Evolutionary conservation across 2,113 vertebrate genomes (phyloP).

Genomic region (Rhinoderma darwinii): DNA sequence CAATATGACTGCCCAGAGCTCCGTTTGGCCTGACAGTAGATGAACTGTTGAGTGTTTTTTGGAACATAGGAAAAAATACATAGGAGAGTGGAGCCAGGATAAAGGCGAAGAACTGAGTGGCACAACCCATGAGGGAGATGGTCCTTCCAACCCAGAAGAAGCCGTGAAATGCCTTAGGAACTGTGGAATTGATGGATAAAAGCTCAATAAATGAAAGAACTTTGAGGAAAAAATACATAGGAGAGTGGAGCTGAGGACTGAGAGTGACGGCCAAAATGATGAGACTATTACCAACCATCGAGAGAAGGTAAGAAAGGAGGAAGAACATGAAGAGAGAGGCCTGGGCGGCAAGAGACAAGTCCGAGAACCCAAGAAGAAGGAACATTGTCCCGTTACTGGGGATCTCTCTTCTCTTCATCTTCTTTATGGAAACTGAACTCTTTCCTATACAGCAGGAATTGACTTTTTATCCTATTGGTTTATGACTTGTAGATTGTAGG

Average conservation of each 20-base stretch:
- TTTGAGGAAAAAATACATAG: slow-evolving; percentile 52
- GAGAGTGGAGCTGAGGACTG: slow-evolving; percentile 15
- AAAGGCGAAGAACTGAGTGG: slow-evolving; percentile 58
- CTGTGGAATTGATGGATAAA: slow-evolving; percentile 1
- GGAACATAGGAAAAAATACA: too few species aligned
- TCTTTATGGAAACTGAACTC: too few species aligned
- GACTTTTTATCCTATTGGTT: too few species aligned
- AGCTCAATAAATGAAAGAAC: slow-evolving; percentile 29
- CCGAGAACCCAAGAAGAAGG: slow-evolving; percentile 35
- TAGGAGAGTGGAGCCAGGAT: not conserved
- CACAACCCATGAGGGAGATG: slow-evolving; percentile 48
- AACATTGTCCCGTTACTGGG: not conserved
- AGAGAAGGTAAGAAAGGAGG: not conserved
- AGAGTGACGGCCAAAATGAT: not conserved
- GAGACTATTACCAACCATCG: slow-evolving; percentile 32
- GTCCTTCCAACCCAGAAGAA: not conserved
- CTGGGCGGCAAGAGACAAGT: not conserved
- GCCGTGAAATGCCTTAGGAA: slow-evolving; percentile 28
- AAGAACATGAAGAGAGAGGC: not conserved
- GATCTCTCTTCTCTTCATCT: not conserved
- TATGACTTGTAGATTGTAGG: too few species aligned
- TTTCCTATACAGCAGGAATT: too few species aligned
- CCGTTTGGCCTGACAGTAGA: too few species aligned
- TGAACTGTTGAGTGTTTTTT: too few species aligned
- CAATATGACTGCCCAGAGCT: too few species aligned